Evolutionary conservation across 2,797 vertebrate genomes (phyloP).

Genomic region (Mus caroli): DNA sequence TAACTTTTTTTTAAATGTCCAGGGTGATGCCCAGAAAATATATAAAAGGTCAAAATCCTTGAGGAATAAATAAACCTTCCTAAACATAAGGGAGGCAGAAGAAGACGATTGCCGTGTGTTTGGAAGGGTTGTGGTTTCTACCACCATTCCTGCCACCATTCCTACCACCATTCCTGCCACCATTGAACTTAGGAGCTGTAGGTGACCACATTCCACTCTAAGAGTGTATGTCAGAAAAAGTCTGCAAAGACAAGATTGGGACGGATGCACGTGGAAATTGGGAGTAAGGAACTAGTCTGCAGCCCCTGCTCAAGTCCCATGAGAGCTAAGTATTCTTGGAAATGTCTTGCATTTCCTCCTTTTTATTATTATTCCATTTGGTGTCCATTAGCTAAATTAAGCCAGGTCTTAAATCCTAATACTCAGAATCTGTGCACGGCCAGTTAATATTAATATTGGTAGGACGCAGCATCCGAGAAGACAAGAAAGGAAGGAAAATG

Average conservation of each 20-base stretch:
- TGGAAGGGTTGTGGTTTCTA: not conserved
- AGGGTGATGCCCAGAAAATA: not conserved
- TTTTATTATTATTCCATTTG: not conserved
- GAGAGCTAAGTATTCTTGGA: not conserved
- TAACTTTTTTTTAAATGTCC: not conserved
- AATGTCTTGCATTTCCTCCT: not conserved
- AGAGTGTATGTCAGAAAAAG: not conserved
- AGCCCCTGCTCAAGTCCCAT: not conserved
- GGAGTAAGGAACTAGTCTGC: not conserved
- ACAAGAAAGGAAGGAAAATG: not conserved
- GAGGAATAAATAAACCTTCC: not conserved
- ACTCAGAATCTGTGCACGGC: not conserved
- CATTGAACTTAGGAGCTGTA: not conserved
- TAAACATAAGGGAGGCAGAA: not conserved
- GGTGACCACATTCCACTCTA: not conserved
- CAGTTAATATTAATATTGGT: not conserved
- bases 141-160: not conserved
- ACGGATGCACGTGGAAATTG: not conserved
- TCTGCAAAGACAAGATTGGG: not conserved
- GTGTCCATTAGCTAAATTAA: slow-evolving; percentile 45
- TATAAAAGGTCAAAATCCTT: not conserved
- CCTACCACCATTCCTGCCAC: not conserved
- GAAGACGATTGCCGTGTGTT: not conserved
- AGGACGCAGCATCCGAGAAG: not conserved
- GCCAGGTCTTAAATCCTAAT: not conserved